Percentiles rank a stretch among this genome's conserved stretches.
Conservation (phyloP, 2,797 vertebrate species). For the Sciaenops ocellatus region DNA sequence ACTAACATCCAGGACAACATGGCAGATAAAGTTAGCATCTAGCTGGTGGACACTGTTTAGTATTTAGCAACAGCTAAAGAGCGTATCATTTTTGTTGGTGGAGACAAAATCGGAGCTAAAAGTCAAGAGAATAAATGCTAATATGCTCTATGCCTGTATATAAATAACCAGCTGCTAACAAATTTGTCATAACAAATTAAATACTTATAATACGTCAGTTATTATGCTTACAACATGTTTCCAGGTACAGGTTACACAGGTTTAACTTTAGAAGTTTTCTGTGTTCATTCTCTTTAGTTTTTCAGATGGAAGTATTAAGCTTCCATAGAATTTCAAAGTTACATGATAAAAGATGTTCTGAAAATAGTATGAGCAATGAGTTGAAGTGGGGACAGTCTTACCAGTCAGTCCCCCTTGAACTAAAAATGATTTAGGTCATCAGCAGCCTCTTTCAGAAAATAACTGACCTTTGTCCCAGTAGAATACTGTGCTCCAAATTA, state of each 20-base stretch:
- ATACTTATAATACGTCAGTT: no score
- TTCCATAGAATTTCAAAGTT: conserved; percentile 7
- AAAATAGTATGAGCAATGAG: conserved; percentile 31
- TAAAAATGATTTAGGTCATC: conserved; percentile 79
- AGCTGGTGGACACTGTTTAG: no score
- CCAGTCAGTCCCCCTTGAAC: conserved; percentile 53
- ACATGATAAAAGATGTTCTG: conserved; percentile 13
- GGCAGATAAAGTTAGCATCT: no score
- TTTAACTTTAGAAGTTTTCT: not conserved
- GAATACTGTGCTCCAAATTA: conserved; percentile 80
- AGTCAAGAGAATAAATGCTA: no score
- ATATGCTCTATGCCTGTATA: not conserved
- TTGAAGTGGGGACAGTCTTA: conserved; percentile 27
- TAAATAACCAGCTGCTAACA: not conserved
- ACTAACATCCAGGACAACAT: no score
- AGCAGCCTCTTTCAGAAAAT: conserved; percentile 77
- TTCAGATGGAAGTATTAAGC: not conserved
- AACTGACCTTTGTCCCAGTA: conserved; percentile 79
- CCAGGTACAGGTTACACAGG: no score
- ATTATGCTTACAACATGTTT: not conserved
- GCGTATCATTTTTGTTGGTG: no score
- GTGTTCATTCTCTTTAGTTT: not conserved
- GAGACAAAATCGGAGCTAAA: no score
- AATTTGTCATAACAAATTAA: not conserved
- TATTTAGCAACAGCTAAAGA: no score